Evolutionary conservation across 2,888 invertebrate species (phyloP).

Genomic region (Polyploca ridens): DNA sequence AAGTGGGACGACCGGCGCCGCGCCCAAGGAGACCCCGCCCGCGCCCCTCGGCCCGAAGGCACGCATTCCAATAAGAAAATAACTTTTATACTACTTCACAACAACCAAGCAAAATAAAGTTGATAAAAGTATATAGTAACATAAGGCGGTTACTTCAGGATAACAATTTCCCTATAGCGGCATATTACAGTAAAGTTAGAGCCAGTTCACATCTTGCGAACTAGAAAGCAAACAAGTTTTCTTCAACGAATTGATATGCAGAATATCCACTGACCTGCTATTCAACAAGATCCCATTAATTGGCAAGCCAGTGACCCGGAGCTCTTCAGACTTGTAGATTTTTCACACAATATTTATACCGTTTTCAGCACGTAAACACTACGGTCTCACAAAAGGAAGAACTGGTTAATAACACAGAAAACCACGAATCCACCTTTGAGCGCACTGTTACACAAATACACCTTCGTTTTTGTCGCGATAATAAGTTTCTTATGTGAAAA

Average conservation of each 20-base stretch:
- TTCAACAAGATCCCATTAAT: slow-evolving; percentile 83
- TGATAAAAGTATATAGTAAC: not conserved
- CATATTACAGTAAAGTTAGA: not conserved
- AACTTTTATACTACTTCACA: slow-evolving; percentile 28
- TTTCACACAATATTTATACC: slow-evolving; percentile 58
- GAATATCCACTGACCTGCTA: slow-evolving; percentile 62
- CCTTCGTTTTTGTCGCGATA: slow-evolving; percentile 53
- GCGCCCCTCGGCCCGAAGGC: slow-evolving; percentile 29
- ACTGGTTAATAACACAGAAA: slow-evolving; percentile 69
- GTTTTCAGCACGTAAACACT: slow-evolving; percentile 78
- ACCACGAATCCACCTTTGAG: slow-evolving; percentile 76
- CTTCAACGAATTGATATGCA: slow-evolving; percentile 9
- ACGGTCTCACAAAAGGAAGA: slow-evolving; percentile 77
- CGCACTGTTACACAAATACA: slow-evolving; percentile 67
- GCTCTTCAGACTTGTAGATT: slow-evolving; percentile 39
- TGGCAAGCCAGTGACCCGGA: slow-evolving; percentile 63
- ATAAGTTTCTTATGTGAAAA: slow-evolving; percentile 57
- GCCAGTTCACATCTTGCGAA: not conserved
- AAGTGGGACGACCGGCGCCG: slow-evolving; percentile 76
- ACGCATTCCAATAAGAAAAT: slow-evolving; percentile 58
- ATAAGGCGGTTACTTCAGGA: not conserved
- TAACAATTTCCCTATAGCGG: not conserved
- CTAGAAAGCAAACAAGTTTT: slow-evolving; percentile 17
- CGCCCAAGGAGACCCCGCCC: slow-evolving; percentile 65
- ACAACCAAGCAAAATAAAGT: slow-evolving; percentile 17